Evolutionary conservation across 2,797 vertebrate genomes (phyloP).

Genomic region (Podargus strigoides): DNA sequence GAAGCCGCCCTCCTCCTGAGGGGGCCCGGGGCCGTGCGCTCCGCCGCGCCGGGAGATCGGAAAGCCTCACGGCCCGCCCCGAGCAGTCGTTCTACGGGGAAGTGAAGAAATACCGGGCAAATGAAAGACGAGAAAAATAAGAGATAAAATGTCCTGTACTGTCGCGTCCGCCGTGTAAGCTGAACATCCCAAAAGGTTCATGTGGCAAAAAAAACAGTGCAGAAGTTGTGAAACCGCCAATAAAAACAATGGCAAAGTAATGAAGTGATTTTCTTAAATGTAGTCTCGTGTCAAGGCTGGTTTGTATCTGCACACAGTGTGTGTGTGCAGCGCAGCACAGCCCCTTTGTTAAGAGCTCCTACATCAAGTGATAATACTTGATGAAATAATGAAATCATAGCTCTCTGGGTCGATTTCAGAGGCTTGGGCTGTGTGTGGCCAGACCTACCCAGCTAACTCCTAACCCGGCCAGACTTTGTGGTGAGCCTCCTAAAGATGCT

Average conservation of each 20-base stretch:
- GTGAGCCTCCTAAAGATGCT: not conserved
- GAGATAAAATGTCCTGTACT: not conserved
- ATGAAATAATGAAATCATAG: too few species aligned
- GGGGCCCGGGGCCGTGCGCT: not conserved
- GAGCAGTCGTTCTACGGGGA: rapidly evolving
- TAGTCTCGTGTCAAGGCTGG: too few species aligned
- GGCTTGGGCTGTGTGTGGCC: not conserved
- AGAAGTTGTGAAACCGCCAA: not conserved
- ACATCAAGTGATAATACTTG: not conserved
- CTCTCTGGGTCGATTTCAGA: not conserved
- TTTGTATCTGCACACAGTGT: too few species aligned
- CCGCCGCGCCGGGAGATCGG: too few species aligned
- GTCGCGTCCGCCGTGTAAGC: rapidly evolving
- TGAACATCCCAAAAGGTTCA: not conserved
- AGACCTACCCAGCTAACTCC: not conserved
- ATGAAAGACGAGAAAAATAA: rapidly evolving
- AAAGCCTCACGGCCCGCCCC: too few species aligned
- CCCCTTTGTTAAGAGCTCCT: not conserved
- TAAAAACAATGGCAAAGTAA: not conserved
- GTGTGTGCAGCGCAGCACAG: too few species aligned
- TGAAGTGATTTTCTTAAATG: too few species aligned
- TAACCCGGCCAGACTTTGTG: too few species aligned
- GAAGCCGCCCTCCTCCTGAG: too few species aligned
- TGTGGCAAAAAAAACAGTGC: too few species aligned
- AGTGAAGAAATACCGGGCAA: too few species aligned